phyloP scores from a whole-genome alignment of 2,888 invertebrate genomes.

The Chorisops tibialis region DNA sequence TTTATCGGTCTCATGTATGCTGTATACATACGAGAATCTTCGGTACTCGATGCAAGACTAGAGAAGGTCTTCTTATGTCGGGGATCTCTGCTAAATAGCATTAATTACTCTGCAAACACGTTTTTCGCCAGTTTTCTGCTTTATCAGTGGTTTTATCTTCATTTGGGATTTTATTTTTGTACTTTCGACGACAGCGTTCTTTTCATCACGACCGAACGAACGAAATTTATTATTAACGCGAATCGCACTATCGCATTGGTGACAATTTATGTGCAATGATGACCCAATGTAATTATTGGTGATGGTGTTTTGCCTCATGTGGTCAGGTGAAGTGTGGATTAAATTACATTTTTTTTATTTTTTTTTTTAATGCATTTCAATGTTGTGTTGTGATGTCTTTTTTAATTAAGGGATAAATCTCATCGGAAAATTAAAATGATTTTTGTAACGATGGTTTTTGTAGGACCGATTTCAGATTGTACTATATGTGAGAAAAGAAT shows the following conservation, averaged over 20 bases:
- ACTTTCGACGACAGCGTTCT: slow-evolving; percentile 6
- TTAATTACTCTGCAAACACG: slow-evolving; percentile 29
- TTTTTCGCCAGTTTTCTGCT: slow-evolving; percentile 14
- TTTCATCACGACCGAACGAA: background rate
- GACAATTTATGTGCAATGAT: too few species aligned
- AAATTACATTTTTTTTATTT: too few species aligned
- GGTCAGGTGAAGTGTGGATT: background rate
- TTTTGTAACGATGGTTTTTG: too few species aligned
- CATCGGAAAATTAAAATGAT: too few species aligned
- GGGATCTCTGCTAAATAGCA: slow-evolving; percentile 25
- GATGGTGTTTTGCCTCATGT: background rate
- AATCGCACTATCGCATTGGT: background rate
- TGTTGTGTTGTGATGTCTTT: too few species aligned
- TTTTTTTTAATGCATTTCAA: too few species aligned
- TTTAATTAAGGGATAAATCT: too few species aligned
- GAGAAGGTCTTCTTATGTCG: slow-evolving; percentile 13
- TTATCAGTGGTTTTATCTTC: slow-evolving; percentile 14
- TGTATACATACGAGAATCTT: too few species aligned
- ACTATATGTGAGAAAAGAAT: too few species aligned
- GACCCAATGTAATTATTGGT: background rate
- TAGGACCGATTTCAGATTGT: too few species aligned
- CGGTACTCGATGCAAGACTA: background rate
- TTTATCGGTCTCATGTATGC: background rate
- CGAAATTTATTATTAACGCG: background rate
- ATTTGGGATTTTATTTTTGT: background rate